Conservation (phyloP, 2,113 vertebrate species). For the Xiphias gladius region DNA sequence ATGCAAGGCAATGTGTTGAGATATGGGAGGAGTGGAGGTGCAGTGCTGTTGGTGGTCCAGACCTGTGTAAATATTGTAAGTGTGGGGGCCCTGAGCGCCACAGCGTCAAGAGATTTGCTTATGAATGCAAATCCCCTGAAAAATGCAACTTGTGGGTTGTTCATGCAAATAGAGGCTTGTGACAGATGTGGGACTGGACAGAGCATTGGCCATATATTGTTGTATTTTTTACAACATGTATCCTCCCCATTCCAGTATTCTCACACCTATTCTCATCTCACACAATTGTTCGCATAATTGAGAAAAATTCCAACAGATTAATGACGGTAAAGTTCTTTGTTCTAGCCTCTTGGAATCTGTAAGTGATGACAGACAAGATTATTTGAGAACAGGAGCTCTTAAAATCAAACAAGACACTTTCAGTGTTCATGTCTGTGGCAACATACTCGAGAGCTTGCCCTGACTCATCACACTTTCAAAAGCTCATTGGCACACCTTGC, state of each 20-base stretch:
- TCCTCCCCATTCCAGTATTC: conserved; percentile 27
- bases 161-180: conserved; percentile 74
- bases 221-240: conserved; percentile 12
- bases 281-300: conserved; percentile 50
- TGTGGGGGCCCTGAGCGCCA: conserved; percentile 71
- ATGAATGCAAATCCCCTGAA: conserved; percentile 72
- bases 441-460: conserved; percentile 69
- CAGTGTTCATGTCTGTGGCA: conserved; percentile 69
- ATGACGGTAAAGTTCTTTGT: conserved; percentile 73
- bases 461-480: conserved; percentile 81
- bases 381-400: conserved; percentile 76
- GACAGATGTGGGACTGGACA: conserved; percentile 68
- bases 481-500: conserved; percentile 75
- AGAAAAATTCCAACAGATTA: conserved; percentile 73
- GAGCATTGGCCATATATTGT: not conserved
- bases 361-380: conserved; percentile 80
- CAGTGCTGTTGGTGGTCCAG: conserved; percentile 82
- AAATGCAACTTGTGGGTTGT: conserved; percentile 72
- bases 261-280: conserved; percentile 68
- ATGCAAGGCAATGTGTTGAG: conserved; percentile 58
- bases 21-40: conserved; percentile 55
- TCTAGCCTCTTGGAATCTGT: conserved; percentile 70
- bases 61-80: conserved; percentile 77
- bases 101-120: conserved; percentile 69
- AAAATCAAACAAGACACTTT: conserved; percentile 79